Conservation (phyloP, 2,113 vertebrate genomes). For the Caranx melampygus region DNA sequence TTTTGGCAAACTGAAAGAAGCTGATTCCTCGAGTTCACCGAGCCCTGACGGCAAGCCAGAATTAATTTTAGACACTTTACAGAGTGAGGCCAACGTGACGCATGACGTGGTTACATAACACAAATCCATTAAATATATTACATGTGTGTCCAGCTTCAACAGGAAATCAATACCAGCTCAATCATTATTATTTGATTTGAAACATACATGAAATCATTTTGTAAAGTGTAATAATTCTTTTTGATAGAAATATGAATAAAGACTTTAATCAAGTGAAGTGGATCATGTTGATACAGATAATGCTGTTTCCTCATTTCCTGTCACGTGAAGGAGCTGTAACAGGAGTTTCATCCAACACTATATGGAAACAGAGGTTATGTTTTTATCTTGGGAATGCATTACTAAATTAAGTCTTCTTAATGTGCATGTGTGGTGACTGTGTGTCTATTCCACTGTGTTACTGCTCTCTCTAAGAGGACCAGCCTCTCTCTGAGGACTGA, state of each 20-base stretch:
- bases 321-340: slow-evolving; percentile 25
- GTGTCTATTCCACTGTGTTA: no score
- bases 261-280: neutral
- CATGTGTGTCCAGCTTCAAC: neutral
- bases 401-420: slow-evolving; percentile 38
- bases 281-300: neutral
- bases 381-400: slow-evolving; percentile 47
- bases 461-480: no score
- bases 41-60: slow-evolving; percentile 6
- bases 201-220: no score
- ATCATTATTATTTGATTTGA: neutral
- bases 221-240: neutral
- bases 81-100: slow-evolving; percentile 10
- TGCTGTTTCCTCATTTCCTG: slow-evolving; percentile 7
- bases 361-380: slow-evolving; percentile 40
- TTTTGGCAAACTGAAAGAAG: slow-evolving; percentile 28
- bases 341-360: slow-evolving; percentile 22
- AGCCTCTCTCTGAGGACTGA: no score
- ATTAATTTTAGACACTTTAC: slow-evolving; percentile 40
- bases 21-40: neutral
- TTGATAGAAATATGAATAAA: neutral
- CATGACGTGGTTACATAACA: slow-evolving; percentile 32
- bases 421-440: neutral
- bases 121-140: slow-evolving; percentile 4
- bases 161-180: neutral